Evolutionary conservation across 2,113 vertebrate species (phyloP).

Genomic region (Ranitomeya variabilis): DNA sequence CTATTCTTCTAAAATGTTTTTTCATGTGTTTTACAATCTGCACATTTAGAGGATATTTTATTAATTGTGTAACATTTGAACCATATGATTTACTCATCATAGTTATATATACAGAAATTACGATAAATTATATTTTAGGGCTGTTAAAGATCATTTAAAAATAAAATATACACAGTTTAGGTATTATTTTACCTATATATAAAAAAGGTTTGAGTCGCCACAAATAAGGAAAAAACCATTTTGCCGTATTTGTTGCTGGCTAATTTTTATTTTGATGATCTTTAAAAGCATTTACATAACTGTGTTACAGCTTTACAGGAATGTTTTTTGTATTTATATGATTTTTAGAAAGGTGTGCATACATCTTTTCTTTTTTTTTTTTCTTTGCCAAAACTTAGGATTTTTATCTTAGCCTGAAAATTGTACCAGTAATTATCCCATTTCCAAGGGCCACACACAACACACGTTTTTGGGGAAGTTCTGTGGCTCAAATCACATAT

Average conservation of each 20-base stretch:
- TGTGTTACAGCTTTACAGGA: slow-evolving; percentile 4
- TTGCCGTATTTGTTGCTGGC: not conserved
- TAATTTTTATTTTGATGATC: not conserved
- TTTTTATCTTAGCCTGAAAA: slow-evolving; percentile 53
- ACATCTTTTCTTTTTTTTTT: slow-evolving; percentile 59
- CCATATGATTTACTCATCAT: slow-evolving; percentile 24
- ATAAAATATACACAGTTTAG: slow-evolving; percentile 2
- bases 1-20: slow-evolving; percentile 45
- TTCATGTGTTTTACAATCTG: slow-evolving; percentile 51
- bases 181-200: slow-evolving; percentile 33
- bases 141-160: not conserved
- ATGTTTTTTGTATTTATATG: slow-evolving; percentile 65
- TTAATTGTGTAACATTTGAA: slow-evolving; percentile 23
- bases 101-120: slow-evolving; percentile 26
- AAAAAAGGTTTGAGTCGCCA: not conserved
- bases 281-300: slow-evolving; percentile 26
- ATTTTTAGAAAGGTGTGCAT: slow-evolving; percentile 60
- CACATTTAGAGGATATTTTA: slow-evolving; percentile 52
- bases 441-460: not conserved
- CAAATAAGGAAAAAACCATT: not conserved
- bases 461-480: too few species aligned
- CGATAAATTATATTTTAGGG: slow-evolving; percentile 49
- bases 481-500: too few species aligned
- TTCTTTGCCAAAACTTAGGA: slow-evolving; percentile 75
- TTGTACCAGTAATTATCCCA: not conserved